Base-by-base conservation (phyloP, 2,797 vertebrate species). In the Oryzias sinensis region DNA sequence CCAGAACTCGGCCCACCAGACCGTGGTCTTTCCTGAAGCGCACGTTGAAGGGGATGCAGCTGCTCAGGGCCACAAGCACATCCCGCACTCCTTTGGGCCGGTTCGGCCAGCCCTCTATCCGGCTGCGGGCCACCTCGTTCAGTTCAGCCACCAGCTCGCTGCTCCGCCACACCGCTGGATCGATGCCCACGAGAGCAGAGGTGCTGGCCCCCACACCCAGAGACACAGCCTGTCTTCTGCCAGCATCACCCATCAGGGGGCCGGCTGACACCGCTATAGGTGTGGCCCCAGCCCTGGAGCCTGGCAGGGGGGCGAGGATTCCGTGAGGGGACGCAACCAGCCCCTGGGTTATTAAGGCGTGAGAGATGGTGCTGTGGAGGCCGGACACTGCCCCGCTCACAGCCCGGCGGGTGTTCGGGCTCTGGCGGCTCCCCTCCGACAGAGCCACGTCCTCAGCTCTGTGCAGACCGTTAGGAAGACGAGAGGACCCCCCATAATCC, bases 21-120 rank as follows among this genome's bases (percentile, higher is more conserved):
- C 89, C 83, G 9, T 94, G 95, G 80, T 97, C 95, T 83, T 95
- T 96, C 77, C 95, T 94, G 85, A 95, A 95, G 62, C 95, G 94
- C 14, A 96, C 93, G 0, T 93, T 93, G 54, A 96, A 96, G 1
- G 95, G 95, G 5, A 93, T 87, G 0, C 93, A 95, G 76, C 83
- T 87, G 4, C 92, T 92, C 9, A 96, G 89, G 0, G 91, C 82
- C 4, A 92, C 59, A 0, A 96, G 90, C 5, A 93, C 91, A 7
- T 96, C 95, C 0, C 94, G 86, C 13, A 96, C 93, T 0, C 87
- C 82, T 71, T 92, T 92, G 42, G 92, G 91, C 4, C 89, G 86
- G 66, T 90, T 93, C 0, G 93, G 92, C 95, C 95, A 95, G 51
- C 93, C 95, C 22, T 96, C 95, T 0, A 93, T 82, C 3, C 92